Conservation (phyloP, 2,113 vertebrate species). For the Sylvietta virens region DNA sequence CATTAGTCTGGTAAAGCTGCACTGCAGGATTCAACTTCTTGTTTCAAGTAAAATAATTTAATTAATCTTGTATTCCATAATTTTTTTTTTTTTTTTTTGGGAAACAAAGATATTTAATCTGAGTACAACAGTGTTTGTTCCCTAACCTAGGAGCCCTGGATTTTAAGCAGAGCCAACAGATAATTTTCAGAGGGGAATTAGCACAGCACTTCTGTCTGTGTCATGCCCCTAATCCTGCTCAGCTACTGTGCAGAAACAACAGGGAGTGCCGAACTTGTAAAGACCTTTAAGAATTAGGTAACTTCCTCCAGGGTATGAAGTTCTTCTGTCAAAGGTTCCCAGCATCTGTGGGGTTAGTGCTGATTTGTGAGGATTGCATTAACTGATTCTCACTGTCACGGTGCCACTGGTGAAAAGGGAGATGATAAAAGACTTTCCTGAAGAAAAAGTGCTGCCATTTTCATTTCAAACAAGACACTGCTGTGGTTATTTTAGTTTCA, state of each 20-base stretch:
- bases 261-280: not conserved
- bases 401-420: slow-evolving; percentile 1
- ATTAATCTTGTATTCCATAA: not conserved
- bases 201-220: not conserved
- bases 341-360: not conserved
- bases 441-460: not conserved
- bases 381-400: not conserved
- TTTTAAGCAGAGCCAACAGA: not conserved
- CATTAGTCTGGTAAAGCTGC: slow-evolving; percentile 48
- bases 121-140: not conserved
- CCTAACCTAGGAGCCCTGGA: not conserved
- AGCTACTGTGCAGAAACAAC: slow-evolving; percentile 10
- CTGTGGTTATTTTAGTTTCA: not conserved
- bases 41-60: slow-evolving; percentile 38
- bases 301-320: slow-evolving; percentile 22
- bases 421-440: not conserved
- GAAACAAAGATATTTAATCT: not conserved
- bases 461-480: slow-evolving; percentile 1
- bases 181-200: slow-evolving; percentile 18
- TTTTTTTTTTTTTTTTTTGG: not conserved
- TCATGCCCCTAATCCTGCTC: slow-evolving; percentile 23
- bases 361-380: slow-evolving; percentile 20
- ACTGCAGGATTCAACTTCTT: slow-evolving; percentile 35
- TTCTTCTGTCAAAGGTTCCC: slow-evolving; percentile 8
- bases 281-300: slow-evolving; percentile 45